phyloP scores from a whole-genome alignment of 2,888 invertebrate species.

The Desoria tigrina region DNA sequence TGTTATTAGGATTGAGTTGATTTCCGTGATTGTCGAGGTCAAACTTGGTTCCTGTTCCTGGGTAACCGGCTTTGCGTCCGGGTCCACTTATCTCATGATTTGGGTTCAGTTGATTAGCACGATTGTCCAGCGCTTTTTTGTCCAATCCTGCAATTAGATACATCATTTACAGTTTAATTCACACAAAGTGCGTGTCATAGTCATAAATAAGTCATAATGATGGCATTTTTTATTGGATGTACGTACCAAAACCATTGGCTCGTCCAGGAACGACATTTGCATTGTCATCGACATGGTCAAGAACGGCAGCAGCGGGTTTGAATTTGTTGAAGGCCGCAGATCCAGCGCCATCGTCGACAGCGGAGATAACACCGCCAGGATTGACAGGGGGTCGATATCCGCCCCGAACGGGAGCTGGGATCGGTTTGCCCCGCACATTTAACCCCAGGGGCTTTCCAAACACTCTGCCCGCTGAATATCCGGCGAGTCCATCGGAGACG shows the following conservation, averaged over 20 bases:
- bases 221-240: slow-evolving; percentile 5
- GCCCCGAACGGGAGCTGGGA: slow-evolving; percentile 32
- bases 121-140: slow-evolving; percentile 53
- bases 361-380: not conserved
- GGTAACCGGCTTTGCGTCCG: slow-evolving; percentile 55
- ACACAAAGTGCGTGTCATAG: not conserved
- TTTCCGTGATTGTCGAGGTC: slow-evolving; percentile 56
- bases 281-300: slow-evolving; percentile 15
- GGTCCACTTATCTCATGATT: slow-evolving; percentile 53
- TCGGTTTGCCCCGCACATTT: slow-evolving; percentile 26
- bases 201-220: not conserved
- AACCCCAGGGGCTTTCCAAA: slow-evolving; percentile 44
- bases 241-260: slow-evolving; percentile 35
- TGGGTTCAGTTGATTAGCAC: slow-evolving; percentile 55
- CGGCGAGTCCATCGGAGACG: slow-evolving; percentile 45
- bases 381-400: slow-evolving; percentile 26
- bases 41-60: slow-evolving; percentile 52
- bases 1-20: slow-evolving; percentile 56
- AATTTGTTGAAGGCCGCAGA: not conserved
- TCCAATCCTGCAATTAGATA: slow-evolving; percentile 32
- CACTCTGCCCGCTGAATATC: slow-evolving; percentile 42
- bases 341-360: slow-evolving; percentile 14
- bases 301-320: slow-evolving; percentile 7
- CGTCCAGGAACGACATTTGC: slow-evolving; percentile 15
- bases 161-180: not conserved